These are phyloP conservation scores for Phallusia fumigata DNA, from an alignment of 23 tunicate genomes.

Conservation along the genomic window DNA sequence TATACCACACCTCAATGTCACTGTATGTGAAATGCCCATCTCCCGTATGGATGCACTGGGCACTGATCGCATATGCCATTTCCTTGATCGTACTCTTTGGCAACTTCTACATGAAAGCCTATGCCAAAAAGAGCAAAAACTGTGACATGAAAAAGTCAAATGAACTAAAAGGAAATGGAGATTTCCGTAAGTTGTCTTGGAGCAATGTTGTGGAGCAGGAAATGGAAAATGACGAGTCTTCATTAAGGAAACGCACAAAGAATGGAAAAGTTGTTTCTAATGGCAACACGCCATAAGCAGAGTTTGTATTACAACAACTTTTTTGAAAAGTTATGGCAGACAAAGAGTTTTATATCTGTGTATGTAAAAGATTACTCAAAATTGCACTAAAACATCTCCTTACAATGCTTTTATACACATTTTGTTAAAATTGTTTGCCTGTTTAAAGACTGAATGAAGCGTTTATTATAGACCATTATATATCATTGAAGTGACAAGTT, in stretches of 20 bases:
- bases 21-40: conserved; percentile 71
- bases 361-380: no score
- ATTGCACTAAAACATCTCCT: no score
- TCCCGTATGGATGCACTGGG: conserved; percentile 95
- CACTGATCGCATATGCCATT: conserved; percentile 68
- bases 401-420: no score
- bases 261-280: background rate
- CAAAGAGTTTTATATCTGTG: no score
- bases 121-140: conserved; percentile 11
- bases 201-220: background rate
- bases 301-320: no score
- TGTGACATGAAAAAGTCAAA: background rate
- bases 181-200: background rate
- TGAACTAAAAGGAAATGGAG: background rate
- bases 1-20: conserved; percentile 66
- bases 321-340: no score
- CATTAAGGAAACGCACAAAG: background rate
- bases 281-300: background rate
- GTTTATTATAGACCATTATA: no score
- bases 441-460: no score
- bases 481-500: no score
- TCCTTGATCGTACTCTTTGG: conserved; percentile 75
- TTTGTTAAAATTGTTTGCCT: no score
- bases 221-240: background rate
- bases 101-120: conserved; percentile 85